phyloP scores from a whole-genome alignment of 2,797 vertebrate genomes.

The Tenualosa thibaudeaui region DNA sequence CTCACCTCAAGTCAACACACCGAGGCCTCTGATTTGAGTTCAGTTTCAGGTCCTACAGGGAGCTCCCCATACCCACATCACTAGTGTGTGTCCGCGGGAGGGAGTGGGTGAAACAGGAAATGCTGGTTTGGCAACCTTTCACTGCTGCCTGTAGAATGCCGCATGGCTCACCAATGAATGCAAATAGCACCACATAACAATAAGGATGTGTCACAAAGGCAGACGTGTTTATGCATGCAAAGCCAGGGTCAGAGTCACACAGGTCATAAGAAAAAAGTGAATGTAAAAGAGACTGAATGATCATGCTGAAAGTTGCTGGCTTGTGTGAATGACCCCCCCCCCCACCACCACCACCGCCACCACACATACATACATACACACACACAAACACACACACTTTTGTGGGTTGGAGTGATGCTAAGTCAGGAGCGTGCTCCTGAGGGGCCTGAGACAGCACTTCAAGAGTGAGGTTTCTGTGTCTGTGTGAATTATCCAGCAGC shows the following conservation, averaged over 20 bases:
- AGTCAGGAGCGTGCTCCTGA: background rate
- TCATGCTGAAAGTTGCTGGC: too few relatives aligned
- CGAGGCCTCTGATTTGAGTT: background rate
- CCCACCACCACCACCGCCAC: too few relatives aligned
- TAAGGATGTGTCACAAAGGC: background rate
- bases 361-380: background rate
- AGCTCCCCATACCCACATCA: background rate
- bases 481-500: slow-evolving; percentile 39
- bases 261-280: too few relatives aligned
- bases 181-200: too few relatives aligned
- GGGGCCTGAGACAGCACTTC: background rate
- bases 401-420: background rate
- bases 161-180: background rate
- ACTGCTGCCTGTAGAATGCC: background rate
- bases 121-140: background rate
- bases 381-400: background rate
- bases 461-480: slow-evolving; percentile 37
- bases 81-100: background rate
- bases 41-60: background rate
- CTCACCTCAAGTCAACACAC: background rate
- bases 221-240: background rate
- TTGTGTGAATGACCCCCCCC: too few relatives aligned
- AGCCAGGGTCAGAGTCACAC: too few relatives aligned
- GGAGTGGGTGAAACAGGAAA: background rate
- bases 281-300: too few relatives aligned